Evolutionary conservation across 2,888 invertebrate species (phyloP), one percentile per base, ranked within the genome.

Genomic region (Tenodera sinensis): DNA sequence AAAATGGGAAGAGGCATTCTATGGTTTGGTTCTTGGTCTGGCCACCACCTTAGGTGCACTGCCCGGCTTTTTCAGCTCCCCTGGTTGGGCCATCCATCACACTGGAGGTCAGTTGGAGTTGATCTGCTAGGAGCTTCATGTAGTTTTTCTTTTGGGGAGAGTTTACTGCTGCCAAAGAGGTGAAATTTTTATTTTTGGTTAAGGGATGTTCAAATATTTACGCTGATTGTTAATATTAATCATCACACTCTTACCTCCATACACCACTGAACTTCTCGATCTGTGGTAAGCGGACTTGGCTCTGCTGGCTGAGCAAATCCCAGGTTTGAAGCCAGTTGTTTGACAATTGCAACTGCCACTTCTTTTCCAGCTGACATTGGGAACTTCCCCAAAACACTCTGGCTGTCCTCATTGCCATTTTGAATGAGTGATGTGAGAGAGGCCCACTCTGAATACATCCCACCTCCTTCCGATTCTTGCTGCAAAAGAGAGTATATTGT

Each of bases 391-490:
- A 98, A 94, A 54, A 98, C 98, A 88, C 97, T 97, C 89, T 95
- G 95, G 91, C 96, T 95, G 81, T 95, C 95, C 90, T 94, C 94
- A 84, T 94, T 94, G 91, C 96, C 96, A 90, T 96, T 96, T 92
- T 96, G 96, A 92, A 96, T 94, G 88, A 94, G 91, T 90, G 94
- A 93, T 91, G 95, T 96, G 92, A 97, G 93, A 89, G 97, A 97
- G 91, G 97, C 96, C 97, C 97, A 97, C 94, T 97, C 97, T 92
- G 96, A 96, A 94, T 97, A 97, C 97, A 97, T 97, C 92, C 96
- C 96, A 93, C 95, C 95, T 92, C 94, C 95, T 93, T 95, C 95
- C 93, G 94, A 94, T 93, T 94, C 95, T 95, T 96, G 94, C 92
- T 93, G 92, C 90, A 28, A 83, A n/a, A 87, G 14, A 87, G 2